Evolutionary conservation across 2,113 vertebrate genomes (phyloP), one percentile per base, ranked within the genome.

Genomic region (Rhombomys opimus): DNA sequence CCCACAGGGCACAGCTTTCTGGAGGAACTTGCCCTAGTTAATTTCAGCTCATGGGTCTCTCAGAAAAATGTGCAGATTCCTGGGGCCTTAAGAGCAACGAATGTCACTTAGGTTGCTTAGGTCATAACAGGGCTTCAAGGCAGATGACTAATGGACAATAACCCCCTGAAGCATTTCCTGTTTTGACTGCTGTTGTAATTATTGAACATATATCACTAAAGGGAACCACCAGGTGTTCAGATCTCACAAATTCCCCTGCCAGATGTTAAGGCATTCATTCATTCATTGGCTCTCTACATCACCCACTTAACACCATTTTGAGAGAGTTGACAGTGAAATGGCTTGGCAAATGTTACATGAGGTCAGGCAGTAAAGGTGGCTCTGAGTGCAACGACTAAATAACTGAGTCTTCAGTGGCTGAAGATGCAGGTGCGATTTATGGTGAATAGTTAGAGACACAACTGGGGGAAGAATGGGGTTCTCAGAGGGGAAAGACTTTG

Each of bases 201-300:
- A n/a, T 35, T 78, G 50, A 70, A 76, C 77, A 77, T 11, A 4
- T 30, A 65, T 86, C 52, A 78, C 32, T 77, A 50, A 89, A 38
- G 23, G 50, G 76, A 94, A 85, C 11, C 9, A 82, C 50, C 52
- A 4, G 86, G 84, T 78, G 67, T 46, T 73, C 52, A 41, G 5
- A 78, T 89, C 85, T 94, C 32, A 80, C 14, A 65, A 72, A 32
- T 75, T 32, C 4, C 41, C 32, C 18, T 35, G 23, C 18, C 38
- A 68, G 68, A 73, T 68, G 38, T n/a, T 72, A 94, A 95, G 95
- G 50, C 54, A 18, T 61, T 61, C 35, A 38, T 82, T 82, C 38
- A 32, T 32, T 52, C 15, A 2, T 5, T 57, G 32, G 22, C n/a
- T 38, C 38, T 57, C 38, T 57, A 23, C 10, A 20, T 70, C 61